Base-by-base conservation (phyloP, 2,888 invertebrate species). In the Alloscopus bannaensis region DNA sequence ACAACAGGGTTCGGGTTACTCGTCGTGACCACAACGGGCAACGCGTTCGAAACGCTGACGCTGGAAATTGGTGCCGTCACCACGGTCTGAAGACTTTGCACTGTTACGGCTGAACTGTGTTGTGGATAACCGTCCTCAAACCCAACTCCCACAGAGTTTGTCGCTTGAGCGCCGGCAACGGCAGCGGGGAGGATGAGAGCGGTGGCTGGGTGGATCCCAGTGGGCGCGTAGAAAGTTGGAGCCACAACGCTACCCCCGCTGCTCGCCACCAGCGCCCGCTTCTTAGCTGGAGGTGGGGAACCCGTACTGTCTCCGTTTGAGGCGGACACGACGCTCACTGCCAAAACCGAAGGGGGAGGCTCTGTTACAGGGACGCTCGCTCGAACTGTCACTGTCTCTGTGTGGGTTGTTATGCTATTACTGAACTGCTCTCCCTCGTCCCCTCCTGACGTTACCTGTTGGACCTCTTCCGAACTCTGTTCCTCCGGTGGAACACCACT, bases 261-360 rank as follows among this genome's bases (percentile, higher is more conserved):
- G 36, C 52, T 42, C 45, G 64, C 73, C 28, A 66, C 64, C 73
- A 64, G 42, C 55, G 64, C 64, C 45, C 64, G 22, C 31, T 75
- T 75, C 36, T 64, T 64, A 20, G 73, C 64, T 55, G 73, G 73
- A 50, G 72, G 72, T 75, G 73, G 73, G 55, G 73, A 75, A 75
- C 73, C 73, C 73, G 73, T 75, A 45, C 66, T 75, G 73, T 75
- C 65, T 29, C 66, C 65, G 73, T 75, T 75, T 24, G 73, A 57
- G 50, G 71, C 62, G 13, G 36, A 45, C 24, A 52, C 20, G 1
- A 64, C 72, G 40, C 55, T 72, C 36, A 52, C 72, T 22, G 47
- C 72, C 64, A 72, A 72, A 72, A 72, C 64, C 28, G 64, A 28
- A 18, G 42, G 52, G 4, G 52, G 64, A n/a, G n/a, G n/a, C n/a